Evolutionary conservation across 2,797 vertebrate species (phyloP), one percentile per base, ranked within the genome.

Genomic region (Trichosurus vulpecula): DNA sequence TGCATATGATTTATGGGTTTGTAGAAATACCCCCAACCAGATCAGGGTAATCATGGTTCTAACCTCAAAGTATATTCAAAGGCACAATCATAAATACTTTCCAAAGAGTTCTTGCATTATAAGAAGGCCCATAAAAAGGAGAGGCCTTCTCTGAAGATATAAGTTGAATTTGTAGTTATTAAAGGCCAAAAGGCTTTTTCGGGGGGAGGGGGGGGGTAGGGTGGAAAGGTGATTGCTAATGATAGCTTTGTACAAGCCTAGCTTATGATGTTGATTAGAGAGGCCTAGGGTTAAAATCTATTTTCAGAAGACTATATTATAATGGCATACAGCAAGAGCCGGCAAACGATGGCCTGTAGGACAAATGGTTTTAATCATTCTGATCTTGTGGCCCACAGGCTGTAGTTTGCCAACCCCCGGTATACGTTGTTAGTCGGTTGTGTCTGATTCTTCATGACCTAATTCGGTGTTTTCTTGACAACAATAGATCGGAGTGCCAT

Each of bases 61-160:
- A 47, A 81, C n/a, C 66, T 74, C 2, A 47, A 81, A 81, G n/a
- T n/a, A n/a, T 8, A 41, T 47, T 25, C 8, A 81, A 81, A 81
- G 16, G 16, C 14, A 74, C 11, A 61, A 6, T 41, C 52, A 96
- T 6, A 30, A 94, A 91, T 29, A 94, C 47, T 92, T 94, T 92
- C 35, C 52, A 92, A 96, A 74, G 8, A 94, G 14, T 16, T 0
- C 22, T 6, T 90, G 31, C 92, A 91, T 54, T 66, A 2, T 52
- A 96, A 61, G 16, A 22, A 30, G 54, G 35, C 10, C 54, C 19
- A 54, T 13, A 31, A 95, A 95, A 66, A 94, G 95, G 93, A 93
- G 9, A 52, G 35, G 41, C 4, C 56, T 95, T 96, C 89, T 92
- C 31, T 93, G 19, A n/a, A 94, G 91, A 95, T 52, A 94, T 52